These are phyloP conservation scores for Apotomis capreana DNA, from an alignment of 2,888 invertebrate species.

Conservation along the genomic window DNA sequence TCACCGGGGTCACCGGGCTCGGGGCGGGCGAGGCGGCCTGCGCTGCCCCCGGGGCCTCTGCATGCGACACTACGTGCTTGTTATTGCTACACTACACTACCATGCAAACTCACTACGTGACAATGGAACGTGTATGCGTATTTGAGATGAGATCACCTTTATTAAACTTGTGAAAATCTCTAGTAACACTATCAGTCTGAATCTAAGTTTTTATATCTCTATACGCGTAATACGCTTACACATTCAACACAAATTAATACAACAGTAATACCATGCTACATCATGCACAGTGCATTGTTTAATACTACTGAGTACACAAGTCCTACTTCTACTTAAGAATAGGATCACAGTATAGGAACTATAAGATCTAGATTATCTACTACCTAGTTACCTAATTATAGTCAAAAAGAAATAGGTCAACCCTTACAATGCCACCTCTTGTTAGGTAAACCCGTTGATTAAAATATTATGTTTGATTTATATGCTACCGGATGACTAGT, in stretches of 20 bases:
- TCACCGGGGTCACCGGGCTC: conserved; percentile 47
- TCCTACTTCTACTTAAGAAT: conserved; percentile 30
- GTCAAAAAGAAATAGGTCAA: background rate
- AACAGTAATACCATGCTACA: conserved; percentile 29
- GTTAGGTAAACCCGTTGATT: conserved; percentile 1
- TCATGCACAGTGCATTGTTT: conserved; percentile 38
- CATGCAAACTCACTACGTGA: conserved; percentile 56
- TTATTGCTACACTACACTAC: conserved; percentile 61
- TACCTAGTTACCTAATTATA: conserved; percentile 31
- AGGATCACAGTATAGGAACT: conserved; percentile 32
- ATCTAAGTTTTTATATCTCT: background rate
- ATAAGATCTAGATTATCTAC: background rate
- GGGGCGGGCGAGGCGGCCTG: conserved; percentile 48
- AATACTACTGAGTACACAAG: conserved; percentile 11
- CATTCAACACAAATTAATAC: conserved; percentile 31
- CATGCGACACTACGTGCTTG: conserved; percentile 81
- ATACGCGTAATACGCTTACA: conserved; percentile 21
- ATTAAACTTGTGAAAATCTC: too few relatives aligned
- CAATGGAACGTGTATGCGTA: conserved; percentile 17
- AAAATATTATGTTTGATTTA: conserved; percentile 3
- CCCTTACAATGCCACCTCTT: conserved; percentile 14
- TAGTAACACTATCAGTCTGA: too few relatives aligned
- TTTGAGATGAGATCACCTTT: background rate
- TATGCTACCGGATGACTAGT: conserved; percentile 4
- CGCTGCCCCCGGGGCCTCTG: conserved; percentile 61